Percentiles rank a stretch among this genome's conserved stretches.
Evolutionary conservation across 2,888 invertebrate species (phyloP).

Genomic region (Pristionchus exspectatus): DNA sequence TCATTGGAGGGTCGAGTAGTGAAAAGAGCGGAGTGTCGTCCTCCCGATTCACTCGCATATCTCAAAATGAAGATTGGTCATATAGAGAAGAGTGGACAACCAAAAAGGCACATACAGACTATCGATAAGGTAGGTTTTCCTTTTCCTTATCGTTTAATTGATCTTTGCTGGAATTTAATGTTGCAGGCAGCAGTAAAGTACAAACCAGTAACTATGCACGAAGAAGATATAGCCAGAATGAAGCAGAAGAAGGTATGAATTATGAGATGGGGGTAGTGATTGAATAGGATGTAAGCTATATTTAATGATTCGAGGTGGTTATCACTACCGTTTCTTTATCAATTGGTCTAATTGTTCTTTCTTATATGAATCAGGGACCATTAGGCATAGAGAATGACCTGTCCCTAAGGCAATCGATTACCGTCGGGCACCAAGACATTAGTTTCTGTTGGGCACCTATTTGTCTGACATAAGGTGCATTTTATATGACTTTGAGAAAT

Average conservation of each 20-base stretch:
- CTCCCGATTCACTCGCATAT: conserved; percentile 71
- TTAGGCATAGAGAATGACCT: not conserved
- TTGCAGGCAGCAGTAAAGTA: conserved; percentile 75
- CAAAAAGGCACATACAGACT: conserved; percentile 71
- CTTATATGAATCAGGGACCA: not conserved
- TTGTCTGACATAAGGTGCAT: too few relatives aligned
- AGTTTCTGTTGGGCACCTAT: too few relatives aligned
- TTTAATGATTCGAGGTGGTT: not conserved
- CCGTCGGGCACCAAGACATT: too few relatives aligned
- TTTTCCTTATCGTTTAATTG: not conserved
- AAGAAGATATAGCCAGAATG: conserved; percentile 69
- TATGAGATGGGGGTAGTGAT: not conserved
- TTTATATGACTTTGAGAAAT: too few relatives aligned
- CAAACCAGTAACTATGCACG: conserved; percentile 75
- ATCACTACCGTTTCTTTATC: too few relatives aligned
- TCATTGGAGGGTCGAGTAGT: conserved; percentile 74
- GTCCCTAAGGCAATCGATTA: too few relatives aligned
- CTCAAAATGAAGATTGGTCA: conserved; percentile 76
- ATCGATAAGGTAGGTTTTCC: conserved; percentile 67
- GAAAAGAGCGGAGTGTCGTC: conserved; percentile 76
- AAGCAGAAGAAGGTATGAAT: conserved; percentile 74
- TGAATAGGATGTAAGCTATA: too few relatives aligned
- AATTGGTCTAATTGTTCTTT: too few relatives aligned
- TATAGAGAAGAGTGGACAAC: conserved; percentile 74
- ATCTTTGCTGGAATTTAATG: not conserved